These are phyloP conservation scores for Meliscaeva auricollis DNA, from an alignment of 2,888 invertebrate species.

Conservation along the genomic window DNA sequence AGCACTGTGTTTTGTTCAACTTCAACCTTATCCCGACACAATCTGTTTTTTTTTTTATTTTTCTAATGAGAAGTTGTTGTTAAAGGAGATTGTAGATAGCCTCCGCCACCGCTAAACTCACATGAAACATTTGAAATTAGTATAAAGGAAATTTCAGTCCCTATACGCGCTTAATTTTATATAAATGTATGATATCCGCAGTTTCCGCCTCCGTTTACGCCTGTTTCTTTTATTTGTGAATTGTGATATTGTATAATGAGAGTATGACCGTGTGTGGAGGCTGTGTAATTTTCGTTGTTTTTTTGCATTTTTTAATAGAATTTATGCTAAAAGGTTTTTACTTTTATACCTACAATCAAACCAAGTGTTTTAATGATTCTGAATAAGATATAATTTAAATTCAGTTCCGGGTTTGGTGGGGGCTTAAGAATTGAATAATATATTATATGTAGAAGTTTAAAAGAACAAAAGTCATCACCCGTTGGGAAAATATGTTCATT, in stretches of 20 bases:
- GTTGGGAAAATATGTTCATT: no score
- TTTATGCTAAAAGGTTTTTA: conserved; percentile 38
- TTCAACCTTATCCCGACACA: conserved; percentile 57
- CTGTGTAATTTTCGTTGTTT: conserved; percentile 5
- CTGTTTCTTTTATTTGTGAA: conserved; percentile 51
- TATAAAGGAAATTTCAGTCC: conserved; percentile 23
- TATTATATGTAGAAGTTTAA: neutral
- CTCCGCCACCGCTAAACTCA: conserved; percentile 22
- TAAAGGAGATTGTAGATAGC: conserved; percentile 62
- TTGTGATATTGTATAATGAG: conserved; percentile 68
- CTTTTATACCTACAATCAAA: conserved; percentile 32
- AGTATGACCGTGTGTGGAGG: conserved; percentile 47
- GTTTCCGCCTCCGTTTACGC: conserved; percentile 69
- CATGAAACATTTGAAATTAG: conserved; percentile 47
- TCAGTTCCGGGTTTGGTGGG: conserved; percentile 31
- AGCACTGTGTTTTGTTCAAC: no score
- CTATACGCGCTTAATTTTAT: neutral
- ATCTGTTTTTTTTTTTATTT: conserved; percentile 40
- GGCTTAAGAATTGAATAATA: neutral
- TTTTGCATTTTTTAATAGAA: conserved; percentile 7
- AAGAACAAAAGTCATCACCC: no score
- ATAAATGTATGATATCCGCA: conserved; percentile 46
- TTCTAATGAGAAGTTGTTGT: conserved; percentile 40
- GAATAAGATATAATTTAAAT: conserved; percentile 24
- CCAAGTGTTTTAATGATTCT: conserved; percentile 22